Evolutionary conservation across 1,140 invertebrate species (phyloP), one percentile per base, ranked within the genome.

Genomic region (Drosophila parabipectinata): DNA sequence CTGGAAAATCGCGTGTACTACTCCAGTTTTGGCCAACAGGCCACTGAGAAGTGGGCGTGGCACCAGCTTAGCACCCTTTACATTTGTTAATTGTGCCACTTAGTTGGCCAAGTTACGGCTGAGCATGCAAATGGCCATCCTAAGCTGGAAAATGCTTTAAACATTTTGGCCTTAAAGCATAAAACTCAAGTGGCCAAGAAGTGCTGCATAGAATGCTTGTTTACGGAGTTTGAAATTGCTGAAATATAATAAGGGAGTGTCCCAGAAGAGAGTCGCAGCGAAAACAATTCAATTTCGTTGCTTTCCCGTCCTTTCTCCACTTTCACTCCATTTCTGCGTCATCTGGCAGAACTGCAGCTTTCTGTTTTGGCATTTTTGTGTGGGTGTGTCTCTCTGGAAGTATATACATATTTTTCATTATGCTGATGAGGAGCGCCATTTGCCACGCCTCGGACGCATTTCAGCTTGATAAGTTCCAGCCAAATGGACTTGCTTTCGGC

Each of bases 261-360:
- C 48, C 21, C 51, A 26, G 21, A 7, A 69, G 15, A 9, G 41
- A 44, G 41, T 44, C n/a, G 4, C 39, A 60, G 32, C 10, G 18
- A 58, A 41, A 80, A 74, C 62, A 71, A 74, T 87, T 87, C 64
- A 84, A 82, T 82, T 81, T 66, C 24, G 61, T 51, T 44, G 41
- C 32, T 32, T 32, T 63, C 21, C 26, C 50, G 10, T 37, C 41
- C 7, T 8, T 15, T n/a, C 10, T 2, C n/a, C 41, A 6, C n/a
- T 14, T 44, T 44, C 41, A 44, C 41, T 44, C 41, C 41, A 18
- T 44, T 54, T 61, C 28, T 41, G 34, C 62, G 62, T 45, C 54
- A 61, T 60, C 58, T 66, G 51, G 34, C 30, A 7, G 68, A 73
- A 66, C 45, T 77, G 82, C 60, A 85, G 18, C 54, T 53, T 54